Evolutionary conservation across 2,888 invertebrate genomes (phyloP).

Genomic region (Sialis fuliginosa): DNA sequence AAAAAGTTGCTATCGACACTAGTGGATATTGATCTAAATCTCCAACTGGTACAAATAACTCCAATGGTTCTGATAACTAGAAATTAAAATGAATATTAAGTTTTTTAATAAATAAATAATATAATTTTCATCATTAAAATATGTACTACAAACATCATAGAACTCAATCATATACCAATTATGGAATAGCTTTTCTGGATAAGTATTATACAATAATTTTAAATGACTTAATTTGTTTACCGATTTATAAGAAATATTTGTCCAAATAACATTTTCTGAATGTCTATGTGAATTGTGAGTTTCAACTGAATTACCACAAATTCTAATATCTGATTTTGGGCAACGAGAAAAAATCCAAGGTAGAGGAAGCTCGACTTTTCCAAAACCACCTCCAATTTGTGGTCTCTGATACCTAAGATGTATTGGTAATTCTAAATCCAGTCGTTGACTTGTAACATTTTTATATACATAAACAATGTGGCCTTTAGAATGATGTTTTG

Average conservation of each 20-base stretch:
- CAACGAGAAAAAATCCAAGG: slow-evolving; percentile 21
- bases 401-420: slow-evolving; percentile 30
- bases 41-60: slow-evolving; percentile 25
- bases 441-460: slow-evolving; percentile 15
- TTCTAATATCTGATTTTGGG: slow-evolving; percentile 12
- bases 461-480: slow-evolving; percentile 22
- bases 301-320: slow-evolving; percentile 19
- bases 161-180: too few relatives aligned
- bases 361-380: slow-evolving; percentile 20
- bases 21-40: slow-evolving; percentile 25
- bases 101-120: not conserved
- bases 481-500: slow-evolving; percentile 21
- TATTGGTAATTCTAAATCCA: slow-evolving; percentile 24
- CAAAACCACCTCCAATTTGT: slow-evolving; percentile 25
- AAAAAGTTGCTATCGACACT: slow-evolving; percentile 23
- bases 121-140: not conserved
- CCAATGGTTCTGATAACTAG: slow-evolving; percentile 22
- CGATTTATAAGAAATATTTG: slow-evolving; percentile 25
- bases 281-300: slow-evolving; percentile 14
- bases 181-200: too few relatives aligned
- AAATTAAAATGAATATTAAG: slow-evolving; percentile 7
- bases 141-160: too few relatives aligned
- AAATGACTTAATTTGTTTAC: slow-evolving; percentile 17
- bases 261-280: slow-evolving; percentile 16
- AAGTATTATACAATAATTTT: too few relatives aligned